These are phyloP conservation scores for Tridacna crocea DNA, from an alignment of 2,888 invertebrate genomes.

Conservation along the genomic window DNA sequence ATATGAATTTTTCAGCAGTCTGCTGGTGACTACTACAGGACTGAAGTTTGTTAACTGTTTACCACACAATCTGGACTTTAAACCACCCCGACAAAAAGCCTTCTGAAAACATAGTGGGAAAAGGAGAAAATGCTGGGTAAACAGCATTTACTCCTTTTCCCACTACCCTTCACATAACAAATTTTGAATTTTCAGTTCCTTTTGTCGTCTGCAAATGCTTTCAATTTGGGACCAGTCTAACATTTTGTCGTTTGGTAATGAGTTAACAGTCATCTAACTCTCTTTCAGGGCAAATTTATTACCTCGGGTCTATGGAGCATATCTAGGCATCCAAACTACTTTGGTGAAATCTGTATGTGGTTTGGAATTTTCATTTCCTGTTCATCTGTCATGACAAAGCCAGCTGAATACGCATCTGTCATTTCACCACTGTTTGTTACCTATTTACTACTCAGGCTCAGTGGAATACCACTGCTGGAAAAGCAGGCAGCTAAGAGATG, in stretches of 20 bases:
- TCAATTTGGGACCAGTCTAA: too few species aligned
- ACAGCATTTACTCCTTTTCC: not conserved
- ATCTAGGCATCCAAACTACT: constrained; percentile 82
- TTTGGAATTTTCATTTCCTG: constrained; percentile 78
- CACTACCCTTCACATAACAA: too few species aligned
- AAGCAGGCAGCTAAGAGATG: constrained; percentile 79
- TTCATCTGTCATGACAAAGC: constrained; percentile 69
- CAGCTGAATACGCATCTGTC: constrained; percentile 73
- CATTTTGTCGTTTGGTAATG: not conserved
- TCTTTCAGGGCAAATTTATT: constrained; percentile 79
- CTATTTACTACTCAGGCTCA: constrained; percentile 81
- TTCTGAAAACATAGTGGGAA: not conserved
- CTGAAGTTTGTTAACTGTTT: too few species aligned
- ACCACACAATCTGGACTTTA: too few species aligned
- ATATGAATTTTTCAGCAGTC: too few species aligned
- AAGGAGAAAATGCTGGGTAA: not conserved
- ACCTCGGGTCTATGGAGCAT: constrained; percentile 80
- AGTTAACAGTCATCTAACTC: too few species aligned
- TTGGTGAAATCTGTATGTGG: constrained; percentile 83
- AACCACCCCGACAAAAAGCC: too few species aligned
- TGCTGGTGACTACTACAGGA: too few species aligned
- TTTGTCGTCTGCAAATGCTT: too few species aligned
- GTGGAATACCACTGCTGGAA: constrained; percentile 83
- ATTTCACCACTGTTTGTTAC: constrained; percentile 82
- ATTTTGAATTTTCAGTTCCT: too few species aligned